Percentiles rank a stretch among this genome's conserved stretches.
These are phyloP conservation scores for Tychaedon coryphoeus DNA, from an alignment of 2,113 vertebrate genomes.

Conservation along the genomic window DNA sequence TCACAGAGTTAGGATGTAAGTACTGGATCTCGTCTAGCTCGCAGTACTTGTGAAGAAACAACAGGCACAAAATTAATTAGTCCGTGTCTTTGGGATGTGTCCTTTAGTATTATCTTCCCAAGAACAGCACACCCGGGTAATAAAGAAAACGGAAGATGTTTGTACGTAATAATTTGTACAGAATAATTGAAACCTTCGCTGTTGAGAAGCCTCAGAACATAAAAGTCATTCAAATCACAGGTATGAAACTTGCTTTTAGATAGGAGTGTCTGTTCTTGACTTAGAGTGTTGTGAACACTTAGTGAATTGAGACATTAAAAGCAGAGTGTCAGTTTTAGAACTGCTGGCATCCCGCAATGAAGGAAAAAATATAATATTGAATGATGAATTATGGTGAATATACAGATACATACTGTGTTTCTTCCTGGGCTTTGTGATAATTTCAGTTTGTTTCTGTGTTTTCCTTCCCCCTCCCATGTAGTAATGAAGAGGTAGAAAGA, in stretches of 20 bases:
- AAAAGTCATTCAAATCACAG: not conserved
- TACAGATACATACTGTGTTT: not conserved
- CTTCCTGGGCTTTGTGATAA: not conserved
- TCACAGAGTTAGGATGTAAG: not conserved
- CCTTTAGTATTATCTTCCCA: not conserved
- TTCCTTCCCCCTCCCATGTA: rapidly evolving
- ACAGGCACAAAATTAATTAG: not conserved
- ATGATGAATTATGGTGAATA: not conserved
- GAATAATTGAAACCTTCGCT: not conserved
- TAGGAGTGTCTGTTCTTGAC: not conserved
- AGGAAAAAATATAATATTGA: not conserved
- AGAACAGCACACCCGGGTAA: rapidly evolving
- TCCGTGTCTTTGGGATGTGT: not conserved
- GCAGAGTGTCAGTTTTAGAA: not conserved
- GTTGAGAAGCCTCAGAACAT: not conserved
- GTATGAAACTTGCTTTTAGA: not conserved
- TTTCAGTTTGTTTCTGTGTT: not conserved
- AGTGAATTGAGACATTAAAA: not conserved
- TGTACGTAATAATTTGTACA: not conserved
- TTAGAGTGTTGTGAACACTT: not conserved
- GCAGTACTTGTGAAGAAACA: not conserved
- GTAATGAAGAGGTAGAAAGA: not conserved
- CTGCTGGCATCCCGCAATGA: not conserved
- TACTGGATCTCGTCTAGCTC: not conserved
- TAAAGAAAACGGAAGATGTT: not conserved